Conservation (phyloP, 2,888 invertebrate species). For the Pollenia angustigena region DNA sequence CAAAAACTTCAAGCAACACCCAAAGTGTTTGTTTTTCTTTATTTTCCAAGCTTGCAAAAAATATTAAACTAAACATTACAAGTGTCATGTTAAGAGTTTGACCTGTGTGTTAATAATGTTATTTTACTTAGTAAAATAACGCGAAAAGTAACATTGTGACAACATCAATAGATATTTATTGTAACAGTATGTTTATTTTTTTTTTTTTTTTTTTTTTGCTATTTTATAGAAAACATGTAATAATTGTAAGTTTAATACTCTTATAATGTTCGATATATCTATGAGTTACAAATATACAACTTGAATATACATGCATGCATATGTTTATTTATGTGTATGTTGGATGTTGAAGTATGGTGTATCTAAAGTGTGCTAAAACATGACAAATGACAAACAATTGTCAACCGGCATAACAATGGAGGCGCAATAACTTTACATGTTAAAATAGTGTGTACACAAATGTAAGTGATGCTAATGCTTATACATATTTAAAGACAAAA, state of each 20-base stretch:
- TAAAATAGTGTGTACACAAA: conserved; percentile 29
- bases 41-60: conserved; percentile 20
- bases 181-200: conserved; percentile 44
- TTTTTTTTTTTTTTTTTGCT: conserved; percentile 18
- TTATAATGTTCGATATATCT: conserved; percentile 50
- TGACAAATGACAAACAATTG: conserved; percentile 75
- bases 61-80: conserved; percentile 71
- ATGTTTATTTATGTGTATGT: not conserved
- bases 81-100: conserved; percentile 74
- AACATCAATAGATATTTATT: conserved; percentile 62
- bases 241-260: conserved; percentile 45
- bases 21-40: conserved; percentile 57
- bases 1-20: conserved; percentile 62
- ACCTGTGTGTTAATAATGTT: conserved; percentile 74
- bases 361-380: conserved; percentile 72
- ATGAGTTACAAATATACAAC: not conserved
- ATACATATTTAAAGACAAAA: no score
- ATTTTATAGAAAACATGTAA: conserved; percentile 32
- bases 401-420: conserved; percentile 69
- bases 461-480: conserved; percentile 50
- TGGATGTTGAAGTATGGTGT: conserved; percentile 36
- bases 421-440: conserved; percentile 55
- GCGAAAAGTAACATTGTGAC: conserved; percentile 64
- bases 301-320: not conserved
- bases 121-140: conserved; percentile 62